A percentile compares a stretch with the other conserved stretches of the same genome.
Conservation (phyloP, 2,113 vertebrate species). For the Otus sunia region DNA sequence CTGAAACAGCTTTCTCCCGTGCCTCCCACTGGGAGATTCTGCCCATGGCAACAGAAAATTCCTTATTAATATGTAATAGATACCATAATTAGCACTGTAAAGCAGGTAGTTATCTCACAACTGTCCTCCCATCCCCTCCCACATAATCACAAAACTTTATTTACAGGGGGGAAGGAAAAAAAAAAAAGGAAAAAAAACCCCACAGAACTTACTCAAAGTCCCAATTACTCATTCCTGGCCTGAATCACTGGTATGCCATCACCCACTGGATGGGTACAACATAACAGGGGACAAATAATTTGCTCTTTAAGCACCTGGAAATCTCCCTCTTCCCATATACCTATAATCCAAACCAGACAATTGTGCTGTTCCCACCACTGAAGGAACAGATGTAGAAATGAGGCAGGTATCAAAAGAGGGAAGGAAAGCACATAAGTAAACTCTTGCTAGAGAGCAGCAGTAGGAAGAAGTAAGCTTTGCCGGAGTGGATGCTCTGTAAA, state of each 20-base stretch:
- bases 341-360: neutral
- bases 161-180: neutral
- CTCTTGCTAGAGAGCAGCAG: neutral
- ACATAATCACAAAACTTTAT: neutral
- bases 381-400: neutral
- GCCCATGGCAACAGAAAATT: neutral
- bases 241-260: neutral
- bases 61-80: constrained; percentile 12
- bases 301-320: neutral
- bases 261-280: neutral
- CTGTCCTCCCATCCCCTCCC: neutral
- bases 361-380: neutral
- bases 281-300: neutral
- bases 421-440: neutral
- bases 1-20: neutral
- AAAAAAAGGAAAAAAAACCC: too few relatives aligned
- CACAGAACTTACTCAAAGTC: neutral
- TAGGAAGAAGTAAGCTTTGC: neutral
- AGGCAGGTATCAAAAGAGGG: neutral
- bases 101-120: neutral
- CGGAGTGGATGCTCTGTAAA: neutral
- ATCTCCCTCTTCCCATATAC: neutral
- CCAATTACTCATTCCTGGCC: neutral
- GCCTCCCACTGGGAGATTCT: neutral
- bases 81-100: constrained; percentile 2